Base-by-base conservation (phyloP, 2,113 vertebrate genomes). In the Labeo catla region DNA sequence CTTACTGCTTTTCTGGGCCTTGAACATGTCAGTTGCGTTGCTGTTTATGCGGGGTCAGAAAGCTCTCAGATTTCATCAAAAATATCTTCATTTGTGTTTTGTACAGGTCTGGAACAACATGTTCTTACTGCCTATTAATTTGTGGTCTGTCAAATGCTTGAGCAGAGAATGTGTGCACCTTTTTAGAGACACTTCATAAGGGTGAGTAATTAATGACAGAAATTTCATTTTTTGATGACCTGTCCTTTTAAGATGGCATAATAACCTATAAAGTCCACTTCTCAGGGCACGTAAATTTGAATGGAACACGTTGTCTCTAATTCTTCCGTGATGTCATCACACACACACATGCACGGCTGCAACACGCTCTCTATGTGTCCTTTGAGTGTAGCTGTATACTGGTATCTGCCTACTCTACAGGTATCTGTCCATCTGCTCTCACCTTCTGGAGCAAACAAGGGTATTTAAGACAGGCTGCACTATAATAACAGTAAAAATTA, bases 341-440 rank as follows among this genome's bases (percentile, higher is more conserved):
- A 50, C 80, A 50, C 80, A 66, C 23, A 28, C 9, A 2, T 70
- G 63, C 43, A 34, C 15, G 45, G 13, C 23, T 66, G 45, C 10
- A 50, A 50, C 63, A 63, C 13, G 16, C 47, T 50, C 80, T 66
- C 45, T 65, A 21, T 65, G 78, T 47, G n/a, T 28, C 39, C 36
- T 36, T 50, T 50, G 78, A 50, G n/a, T 36, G 1, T 82, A 8
- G 16, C 4, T 68, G 36, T 49, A 81, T 81, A n/a, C 6, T 0
- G 50, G 11, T 76, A 76, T 54, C 54, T 43, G 36, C 19, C 43
- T 68, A 50, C 80, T 68, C 80, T 82, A 82, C 80, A 82, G 80
- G 61, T 49, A 82, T 52, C 80, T 52, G 80, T 82, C 80, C 63
- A 82, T 82, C 80, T 82, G 61, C 15, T 68, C 45, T 68, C 63